phyloP scores from a whole-genome alignment of 1,140 invertebrate species.

The Parapsyche elsis region DNA sequence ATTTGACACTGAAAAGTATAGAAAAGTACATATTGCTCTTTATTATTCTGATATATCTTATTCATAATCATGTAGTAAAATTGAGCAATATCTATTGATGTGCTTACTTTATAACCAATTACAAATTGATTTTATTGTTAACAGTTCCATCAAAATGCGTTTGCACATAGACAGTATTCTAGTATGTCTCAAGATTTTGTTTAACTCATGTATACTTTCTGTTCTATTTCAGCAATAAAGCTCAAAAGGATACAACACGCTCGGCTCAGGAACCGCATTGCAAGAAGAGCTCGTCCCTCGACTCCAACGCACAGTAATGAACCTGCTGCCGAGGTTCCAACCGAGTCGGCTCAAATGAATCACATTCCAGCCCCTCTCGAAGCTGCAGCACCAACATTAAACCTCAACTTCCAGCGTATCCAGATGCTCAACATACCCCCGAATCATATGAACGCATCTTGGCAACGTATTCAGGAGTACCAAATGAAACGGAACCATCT shows the following conservation, averaged over 20 bases:
- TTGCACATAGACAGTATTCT: too few relatives aligned
- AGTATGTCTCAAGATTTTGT: too few relatives aligned
- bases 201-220: slow-evolving; percentile 25
- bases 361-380: neutral
- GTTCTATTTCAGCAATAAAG: neutral
- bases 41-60: too few relatives aligned
- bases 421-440: neutral
- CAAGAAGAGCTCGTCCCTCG: neutral
- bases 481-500: slow-evolving; percentile 57
- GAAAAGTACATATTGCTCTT: too few relatives aligned
- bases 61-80: too few relatives aligned
- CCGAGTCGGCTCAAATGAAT: neutral
- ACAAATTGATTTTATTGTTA: too few relatives aligned
- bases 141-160: too few relatives aligned
- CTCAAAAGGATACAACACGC: slow-evolving; percentile 6
- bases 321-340: neutral
- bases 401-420: neutral
- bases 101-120: too few relatives aligned
- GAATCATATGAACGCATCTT: neutral
- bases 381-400: slow-evolving; percentile 13
- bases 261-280: neutral
- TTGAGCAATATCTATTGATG: too few relatives aligned
- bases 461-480: slow-evolving; percentile 13
- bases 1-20: too few relatives aligned
- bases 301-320: neutral